A percentile compares a stretch with the other conserved stretches of the same genome.
These are phyloP conservation scores for Gallinago solitaria DNA, from an alignment of 2,797 vertebrate genomes.

Conservation along the genomic window DNA sequence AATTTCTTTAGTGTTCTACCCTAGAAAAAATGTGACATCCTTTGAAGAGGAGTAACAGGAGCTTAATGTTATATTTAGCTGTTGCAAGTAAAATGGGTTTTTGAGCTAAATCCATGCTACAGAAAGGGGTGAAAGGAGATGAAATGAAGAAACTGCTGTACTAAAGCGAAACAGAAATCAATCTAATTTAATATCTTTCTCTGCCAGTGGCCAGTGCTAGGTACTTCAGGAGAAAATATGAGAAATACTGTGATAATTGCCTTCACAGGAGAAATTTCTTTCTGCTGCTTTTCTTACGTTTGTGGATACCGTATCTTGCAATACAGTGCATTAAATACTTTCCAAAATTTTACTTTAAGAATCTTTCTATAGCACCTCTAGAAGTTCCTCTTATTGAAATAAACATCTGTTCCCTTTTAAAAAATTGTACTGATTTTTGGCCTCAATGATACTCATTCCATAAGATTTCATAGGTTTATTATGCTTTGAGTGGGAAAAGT, in stretches of 20 bases:
- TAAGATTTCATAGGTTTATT: neutral
- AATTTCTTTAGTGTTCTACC: neutral
- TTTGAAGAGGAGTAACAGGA: neutral
- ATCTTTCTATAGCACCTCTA: neutral
- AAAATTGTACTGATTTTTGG: neutral
- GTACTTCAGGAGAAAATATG: neutral
- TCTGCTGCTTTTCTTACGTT: neutral
- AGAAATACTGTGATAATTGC: conserved; percentile 39
- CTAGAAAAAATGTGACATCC: neutral
- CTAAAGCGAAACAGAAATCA: conserved; percentile 9
- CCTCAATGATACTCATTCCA: neutral
- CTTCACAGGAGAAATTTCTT: conserved; percentile 32
- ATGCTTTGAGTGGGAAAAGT: neutral
- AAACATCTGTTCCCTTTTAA: neutral
- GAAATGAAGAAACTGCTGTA: neutral
- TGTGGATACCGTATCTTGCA: neutral
- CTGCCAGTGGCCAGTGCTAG: conserved; percentile 1
- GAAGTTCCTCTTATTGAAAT: neutral
- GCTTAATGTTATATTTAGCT: neutral
- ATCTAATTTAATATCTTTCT: conserved; percentile 42
- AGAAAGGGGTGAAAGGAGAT: neutral
- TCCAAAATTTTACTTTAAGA: neutral
- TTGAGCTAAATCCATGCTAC: neutral
- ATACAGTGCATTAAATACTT: neutral
- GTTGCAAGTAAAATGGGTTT: neutral